These are phyloP conservation scores for Macrophya alboannulata DNA, from an alignment of 2,888 invertebrate species.

Conservation along the genomic window DNA sequence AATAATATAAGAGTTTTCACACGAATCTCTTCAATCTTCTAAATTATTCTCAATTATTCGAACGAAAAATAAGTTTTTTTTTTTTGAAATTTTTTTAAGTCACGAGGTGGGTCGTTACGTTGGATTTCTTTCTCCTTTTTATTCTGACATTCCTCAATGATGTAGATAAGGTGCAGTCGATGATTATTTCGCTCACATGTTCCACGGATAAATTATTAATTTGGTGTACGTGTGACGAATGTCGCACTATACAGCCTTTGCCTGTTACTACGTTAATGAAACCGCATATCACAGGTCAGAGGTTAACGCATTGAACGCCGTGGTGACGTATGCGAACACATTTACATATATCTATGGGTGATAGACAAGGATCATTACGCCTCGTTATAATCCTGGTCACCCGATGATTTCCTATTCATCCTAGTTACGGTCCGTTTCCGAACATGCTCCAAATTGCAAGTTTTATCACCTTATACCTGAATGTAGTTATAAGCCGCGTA, in stretches of 20 bases:
- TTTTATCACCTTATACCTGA: neutral
- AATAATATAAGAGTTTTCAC: neutral
- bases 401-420: constrained; percentile 54
- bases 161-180: neutral
- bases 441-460: neutral
- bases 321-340: constrained; percentile 49
- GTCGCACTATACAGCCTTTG: neutral
- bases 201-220: neutral
- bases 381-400: constrained; percentile 68
- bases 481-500: neutral
- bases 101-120: neutral
- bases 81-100: neutral
- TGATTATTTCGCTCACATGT: constrained; percentile 1
- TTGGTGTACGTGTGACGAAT: constrained; percentile 37
- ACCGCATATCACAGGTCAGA: constrained; percentile 52
- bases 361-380: constrained; percentile 71
- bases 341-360: constrained; percentile 60
- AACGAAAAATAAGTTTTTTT: neutral
- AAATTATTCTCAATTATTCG: neutral
- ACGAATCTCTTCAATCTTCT: too few species aligned
- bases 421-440: constrained; percentile 7
- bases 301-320: constrained; percentile 45
- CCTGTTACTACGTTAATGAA: constrained; percentile 33
- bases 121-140: neutral
- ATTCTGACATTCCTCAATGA: neutral